These are phyloP conservation scores for Ormyrus thymus DNA, from an alignment of 2,888 invertebrate species.

Conservation along the genomic window DNA sequence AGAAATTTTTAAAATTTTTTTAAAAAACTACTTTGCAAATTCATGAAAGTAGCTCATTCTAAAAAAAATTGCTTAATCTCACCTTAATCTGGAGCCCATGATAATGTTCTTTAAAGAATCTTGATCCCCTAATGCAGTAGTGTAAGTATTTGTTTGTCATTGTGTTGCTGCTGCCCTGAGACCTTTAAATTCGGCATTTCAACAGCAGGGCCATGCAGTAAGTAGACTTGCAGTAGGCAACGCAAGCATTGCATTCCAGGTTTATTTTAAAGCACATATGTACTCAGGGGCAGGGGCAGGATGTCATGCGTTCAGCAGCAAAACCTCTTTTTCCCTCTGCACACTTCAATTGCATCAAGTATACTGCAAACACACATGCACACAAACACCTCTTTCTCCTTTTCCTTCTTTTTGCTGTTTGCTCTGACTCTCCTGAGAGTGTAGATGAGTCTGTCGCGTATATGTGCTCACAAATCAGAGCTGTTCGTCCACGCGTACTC, in stretches of 20 bases:
- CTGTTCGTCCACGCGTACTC: not conserved
- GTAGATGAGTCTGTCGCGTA: not conserved
- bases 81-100: constrained; percentile 57
- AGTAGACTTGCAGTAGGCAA: no score
- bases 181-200: constrained; percentile 19
- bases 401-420: constrained; percentile 25
- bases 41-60: not conserved
- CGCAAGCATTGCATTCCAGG: constrained; percentile 36
- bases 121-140: constrained; percentile 28
- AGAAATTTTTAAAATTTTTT: constrained; percentile 3
- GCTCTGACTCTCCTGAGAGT: not conserved
- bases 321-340: constrained; percentile 5
- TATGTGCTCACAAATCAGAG: constrained; percentile 21
- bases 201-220: constrained; percentile 9
- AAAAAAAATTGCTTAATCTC: not conserved
- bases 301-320: constrained; percentile 1
- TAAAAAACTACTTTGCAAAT: not conserved
- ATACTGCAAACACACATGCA: not conserved
- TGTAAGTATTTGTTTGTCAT: constrained; percentile 27
- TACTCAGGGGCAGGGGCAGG: constrained; percentile 3
- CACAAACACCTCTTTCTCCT: not conserved
- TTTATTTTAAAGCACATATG: constrained; percentile 46
- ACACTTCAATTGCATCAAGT: constrained; percentile 13
- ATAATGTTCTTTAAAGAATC: not conserved
- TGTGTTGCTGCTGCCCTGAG: constrained; percentile 14